phyloP scores from a whole-genome alignment of 2,888 invertebrate genomes.

The Hydraecia micacea region DNA sequence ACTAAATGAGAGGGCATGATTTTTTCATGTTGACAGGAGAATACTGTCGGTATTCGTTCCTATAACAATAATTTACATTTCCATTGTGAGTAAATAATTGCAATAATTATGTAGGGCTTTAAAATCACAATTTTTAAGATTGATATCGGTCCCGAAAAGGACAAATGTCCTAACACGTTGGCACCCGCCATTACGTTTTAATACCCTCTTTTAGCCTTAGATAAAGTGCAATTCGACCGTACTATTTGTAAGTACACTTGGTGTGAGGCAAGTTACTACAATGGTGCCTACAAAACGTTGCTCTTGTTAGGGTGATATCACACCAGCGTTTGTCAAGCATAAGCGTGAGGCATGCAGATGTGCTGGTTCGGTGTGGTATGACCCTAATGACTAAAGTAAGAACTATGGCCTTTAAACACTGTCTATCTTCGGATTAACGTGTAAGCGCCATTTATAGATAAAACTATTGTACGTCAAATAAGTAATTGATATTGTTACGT shows the following conservation, averaged over 20 bases:
- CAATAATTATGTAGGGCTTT: conserved; percentile 4
- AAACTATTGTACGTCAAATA: conserved; percentile 46
- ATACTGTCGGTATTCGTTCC: conserved; percentile 5
- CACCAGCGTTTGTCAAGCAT: conserved; percentile 11
- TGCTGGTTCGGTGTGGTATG: conserved; percentile 7
- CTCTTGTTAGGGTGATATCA: conserved; percentile 18
- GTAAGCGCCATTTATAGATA: conserved; percentile 63
- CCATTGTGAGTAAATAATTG: conserved; percentile 1
- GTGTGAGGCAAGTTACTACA: conserved; percentile 57
- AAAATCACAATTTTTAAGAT: not conserved
- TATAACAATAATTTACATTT: conserved; percentile 1
- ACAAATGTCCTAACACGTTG: not conserved
- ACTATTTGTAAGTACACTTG: conserved; percentile 22
- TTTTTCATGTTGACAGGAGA: not conserved
- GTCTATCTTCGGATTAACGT: conserved; percentile 46
- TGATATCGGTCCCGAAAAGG: not conserved
- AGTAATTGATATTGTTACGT: conserved; percentile 65
- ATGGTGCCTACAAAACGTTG: conserved; percentile 59
- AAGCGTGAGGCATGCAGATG: not conserved
- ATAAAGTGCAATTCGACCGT: conserved; percentile 37
- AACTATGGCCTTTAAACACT: conserved; percentile 58
- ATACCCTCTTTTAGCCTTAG: conserved; percentile 22
- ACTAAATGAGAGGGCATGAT: conserved; percentile 6
- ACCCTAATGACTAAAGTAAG: conserved; percentile 30
- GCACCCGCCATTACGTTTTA: not conserved